Percentiles rank a stretch among this genome's conserved stretches.
phyloP scores from a whole-genome alignment of 2,113 vertebrate genomes.

The Nycticebus coucang region DNA sequence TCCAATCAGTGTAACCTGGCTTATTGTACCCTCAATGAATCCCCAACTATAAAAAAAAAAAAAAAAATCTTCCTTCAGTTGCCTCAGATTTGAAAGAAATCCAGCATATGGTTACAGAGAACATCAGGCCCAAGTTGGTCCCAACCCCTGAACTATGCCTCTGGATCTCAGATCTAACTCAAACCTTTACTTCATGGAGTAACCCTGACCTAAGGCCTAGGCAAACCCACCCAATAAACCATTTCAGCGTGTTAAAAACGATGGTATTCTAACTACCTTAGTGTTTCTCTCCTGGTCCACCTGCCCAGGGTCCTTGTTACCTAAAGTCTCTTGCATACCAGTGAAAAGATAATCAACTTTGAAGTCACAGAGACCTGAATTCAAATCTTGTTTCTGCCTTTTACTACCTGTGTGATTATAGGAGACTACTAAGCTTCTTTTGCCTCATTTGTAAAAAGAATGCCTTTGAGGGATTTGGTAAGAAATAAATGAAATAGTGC shows the following conservation, averaged over 20 bases:
- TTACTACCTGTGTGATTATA: background rate
- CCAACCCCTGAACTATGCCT: background rate
- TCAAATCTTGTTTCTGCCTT: background rate
- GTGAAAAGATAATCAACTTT: background rate
- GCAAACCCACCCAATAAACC: background rate
- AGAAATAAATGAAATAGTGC: background rate
- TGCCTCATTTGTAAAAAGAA: background rate
- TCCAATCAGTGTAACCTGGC: no score
- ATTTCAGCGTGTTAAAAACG: background rate
- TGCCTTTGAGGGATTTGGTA: background rate
- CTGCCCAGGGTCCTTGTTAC: background rate
- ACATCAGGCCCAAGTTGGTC: accelerated
- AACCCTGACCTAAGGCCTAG: background rate
- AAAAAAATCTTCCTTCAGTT: background rate
- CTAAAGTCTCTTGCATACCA: background rate
- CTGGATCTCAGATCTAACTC: background rate
- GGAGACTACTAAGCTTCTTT: background rate
- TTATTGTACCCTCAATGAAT: no score
- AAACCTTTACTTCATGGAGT: background rate
- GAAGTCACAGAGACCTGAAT: background rate
- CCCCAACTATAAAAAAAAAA: no score
- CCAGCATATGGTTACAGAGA: no score
- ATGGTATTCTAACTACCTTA: background rate
- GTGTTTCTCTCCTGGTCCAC: background rate
- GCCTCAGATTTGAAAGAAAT: background rate